Base-by-base conservation (phyloP, 2,888 invertebrate species). In the Zelleria hepariella region DNA sequence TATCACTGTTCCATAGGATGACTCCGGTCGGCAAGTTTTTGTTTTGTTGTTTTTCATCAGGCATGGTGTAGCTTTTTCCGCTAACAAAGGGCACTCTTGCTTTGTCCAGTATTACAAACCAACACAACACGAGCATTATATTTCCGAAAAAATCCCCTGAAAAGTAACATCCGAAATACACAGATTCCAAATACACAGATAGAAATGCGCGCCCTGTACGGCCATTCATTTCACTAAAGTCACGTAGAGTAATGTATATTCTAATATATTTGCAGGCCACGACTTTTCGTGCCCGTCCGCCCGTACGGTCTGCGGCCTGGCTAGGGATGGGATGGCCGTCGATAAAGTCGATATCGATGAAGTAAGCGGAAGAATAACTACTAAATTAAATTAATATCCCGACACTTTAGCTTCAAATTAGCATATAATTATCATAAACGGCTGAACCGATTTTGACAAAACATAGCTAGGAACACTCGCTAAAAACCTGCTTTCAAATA, bases 161-260 rank as follows among this genome's bases (percentile, higher is more conserved):
- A 42, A 42, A 42, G 32, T 42, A 42, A 42, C 32, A 42, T 42
- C 15, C 15, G 15, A 32, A 42, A 42, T 15, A 15, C 32, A 15
- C 15, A 10, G 32, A 42, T 42, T 42, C 32, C 1, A 42, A 42
- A 42, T 42, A 42, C 32, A 42, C 15, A 42, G 32, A 42, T 42
- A 42, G 32, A 42, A 42, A 42, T 42, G 32, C 32, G 32, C 2
- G 32, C 15, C 32, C 51, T 68, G 67, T 62, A 60, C 65, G 78
- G 78, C 86, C 77, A 87, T 88, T 88, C 86, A 87, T 86, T 79
- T 77, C 73, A 62, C 71, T 67, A 51, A 73, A 86, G 86, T 82
- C 87, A 81, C 85, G 83, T 82, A 82, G 82, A 80, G 85, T 87
- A 87, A 88, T 88, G 86, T 86, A 87, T 87, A 88, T 88, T 88